These are phyloP conservation scores for Protophormia terraenovae DNA, from an alignment of 2,888 invertebrate genomes.

Conservation along the genomic window DNA sequence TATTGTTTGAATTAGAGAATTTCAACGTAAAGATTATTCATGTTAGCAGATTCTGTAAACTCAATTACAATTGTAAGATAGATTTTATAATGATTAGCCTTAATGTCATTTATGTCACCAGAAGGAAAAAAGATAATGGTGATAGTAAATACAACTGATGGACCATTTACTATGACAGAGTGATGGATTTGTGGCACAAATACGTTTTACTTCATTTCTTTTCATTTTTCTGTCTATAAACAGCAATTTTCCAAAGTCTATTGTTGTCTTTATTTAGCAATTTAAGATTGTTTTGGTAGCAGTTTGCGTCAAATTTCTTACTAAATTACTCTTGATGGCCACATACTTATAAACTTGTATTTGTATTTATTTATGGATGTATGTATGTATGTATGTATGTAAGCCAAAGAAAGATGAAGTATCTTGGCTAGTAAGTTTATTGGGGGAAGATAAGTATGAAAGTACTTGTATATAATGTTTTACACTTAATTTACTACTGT, in stretches of 20 bases:
- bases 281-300: constrained; percentile 44
- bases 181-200: constrained; percentile 60
- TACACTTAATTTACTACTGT: constrained; percentile 57
- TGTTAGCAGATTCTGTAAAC: not conserved
- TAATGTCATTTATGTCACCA: not conserved
- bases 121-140: not conserved
- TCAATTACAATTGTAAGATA: not conserved
- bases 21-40: no score
- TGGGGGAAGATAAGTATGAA: not conserved
- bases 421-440: not conserved
- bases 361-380: no score
- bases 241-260: constrained; percentile 8
- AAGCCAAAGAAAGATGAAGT: not conserved
- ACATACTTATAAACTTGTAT: not conserved
- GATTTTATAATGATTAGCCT: not conserved
- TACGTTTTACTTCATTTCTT: constrained; percentile 43
- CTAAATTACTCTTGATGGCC: constrained; percentile 40
- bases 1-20: no score
- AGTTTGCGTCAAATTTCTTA: constrained; percentile 32
- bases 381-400: no score
- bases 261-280: constrained; percentile 53
- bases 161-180: constrained; percentile 46
- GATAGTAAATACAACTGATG: constrained; percentile 8
- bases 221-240: constrained; percentile 10
- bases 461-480: constrained; percentile 20